phyloP scores from a whole-genome alignment of 2,113 vertebrate genomes.

The Atlantisia rogersi region DNA sequence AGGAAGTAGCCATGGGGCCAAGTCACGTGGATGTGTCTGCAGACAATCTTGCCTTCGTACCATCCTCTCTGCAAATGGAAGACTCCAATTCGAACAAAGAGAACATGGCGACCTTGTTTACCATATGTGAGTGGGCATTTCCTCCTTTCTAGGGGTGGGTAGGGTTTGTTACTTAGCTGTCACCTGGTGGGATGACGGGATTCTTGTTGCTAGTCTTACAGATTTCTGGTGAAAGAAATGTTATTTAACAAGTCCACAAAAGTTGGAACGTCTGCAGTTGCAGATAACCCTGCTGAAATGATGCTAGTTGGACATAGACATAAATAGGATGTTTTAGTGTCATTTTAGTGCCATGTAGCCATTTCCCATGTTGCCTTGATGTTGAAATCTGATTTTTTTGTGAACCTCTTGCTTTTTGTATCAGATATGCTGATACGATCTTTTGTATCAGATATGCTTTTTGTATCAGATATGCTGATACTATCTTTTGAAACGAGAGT shows the following conservation, averaged over 20 bases:
- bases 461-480: background rate
- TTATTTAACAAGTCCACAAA: background rate
- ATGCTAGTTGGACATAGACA: background rate
- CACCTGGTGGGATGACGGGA: background rate
- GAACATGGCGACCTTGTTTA: constrained; percentile 91
- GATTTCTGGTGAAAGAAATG: background rate
- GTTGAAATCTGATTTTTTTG: background rate
- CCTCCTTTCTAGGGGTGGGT: background rate
- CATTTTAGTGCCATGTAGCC: background rate
- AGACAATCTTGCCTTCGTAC: constrained; percentile 91
- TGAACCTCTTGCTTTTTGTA: background rate
- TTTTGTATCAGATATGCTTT: background rate
- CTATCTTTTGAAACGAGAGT: background rate
- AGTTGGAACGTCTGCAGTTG: background rate
- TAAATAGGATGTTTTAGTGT: background rate
- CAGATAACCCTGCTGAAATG: background rate
- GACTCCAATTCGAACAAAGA: constrained; percentile 94
- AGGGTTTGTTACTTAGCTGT: background rate
- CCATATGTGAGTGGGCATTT: constrained; percentile 87
- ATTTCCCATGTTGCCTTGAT: background rate
- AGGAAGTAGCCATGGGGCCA: constrained; percentile 90
- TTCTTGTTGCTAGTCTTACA: background rate
- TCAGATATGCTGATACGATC: background rate
- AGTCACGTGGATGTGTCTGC: constrained; percentile 84
- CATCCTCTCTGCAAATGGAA: constrained; percentile 91